Evolutionary conservation across 2,797 vertebrate genomes (phyloP).

Genomic region (Tiaroga cobitis): DNA sequence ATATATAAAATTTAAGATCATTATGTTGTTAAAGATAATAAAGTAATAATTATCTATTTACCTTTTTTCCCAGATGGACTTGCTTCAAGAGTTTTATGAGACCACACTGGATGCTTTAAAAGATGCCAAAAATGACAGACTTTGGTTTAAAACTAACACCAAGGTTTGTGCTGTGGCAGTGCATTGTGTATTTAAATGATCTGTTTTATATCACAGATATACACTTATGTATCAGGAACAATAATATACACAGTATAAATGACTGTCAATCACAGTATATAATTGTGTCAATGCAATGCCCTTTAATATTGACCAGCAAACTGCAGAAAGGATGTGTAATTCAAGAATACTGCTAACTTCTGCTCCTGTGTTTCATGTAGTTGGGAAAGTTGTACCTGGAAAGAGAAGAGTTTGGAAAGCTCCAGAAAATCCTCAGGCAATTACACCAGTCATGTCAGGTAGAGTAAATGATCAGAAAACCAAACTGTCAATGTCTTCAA

Average conservation of each 20-base stretch:
- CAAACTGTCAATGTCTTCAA: too few species aligned
- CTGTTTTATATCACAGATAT: background rate
- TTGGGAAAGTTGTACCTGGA: conserved; percentile 98
- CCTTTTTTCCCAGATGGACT: conserved; percentile 88
- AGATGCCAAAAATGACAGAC: conserved; percentile 92
- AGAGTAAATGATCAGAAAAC: conserved; percentile 48
- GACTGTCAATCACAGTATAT: background rate
- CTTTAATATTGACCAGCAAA: background rate
- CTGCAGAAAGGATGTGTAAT: background rate
- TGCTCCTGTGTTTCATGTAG: conserved; percentile 71
- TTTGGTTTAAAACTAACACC: conserved; percentile 93
- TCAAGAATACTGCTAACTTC: background rate
- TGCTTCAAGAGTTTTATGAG: conserved; percentile 99
- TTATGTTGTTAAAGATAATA: background rate
- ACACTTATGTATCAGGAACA: background rate
- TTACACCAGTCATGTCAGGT: conserved; percentile 99
- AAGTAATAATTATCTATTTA: background rate
- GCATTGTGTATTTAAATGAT: background rate
- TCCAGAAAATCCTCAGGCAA: conserved; percentile 98
- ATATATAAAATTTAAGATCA: background rate
- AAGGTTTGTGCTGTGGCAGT: conserved; percentile 78
- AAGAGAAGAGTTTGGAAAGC: conserved; percentile 96
- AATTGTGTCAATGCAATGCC: background rate
- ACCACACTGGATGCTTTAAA: conserved; percentile 97
- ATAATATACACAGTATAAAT: background rate